Evolutionary conservation across 2,113 vertebrate species (phyloP).

Genomic region (Theristicus caerulescens): DNA sequence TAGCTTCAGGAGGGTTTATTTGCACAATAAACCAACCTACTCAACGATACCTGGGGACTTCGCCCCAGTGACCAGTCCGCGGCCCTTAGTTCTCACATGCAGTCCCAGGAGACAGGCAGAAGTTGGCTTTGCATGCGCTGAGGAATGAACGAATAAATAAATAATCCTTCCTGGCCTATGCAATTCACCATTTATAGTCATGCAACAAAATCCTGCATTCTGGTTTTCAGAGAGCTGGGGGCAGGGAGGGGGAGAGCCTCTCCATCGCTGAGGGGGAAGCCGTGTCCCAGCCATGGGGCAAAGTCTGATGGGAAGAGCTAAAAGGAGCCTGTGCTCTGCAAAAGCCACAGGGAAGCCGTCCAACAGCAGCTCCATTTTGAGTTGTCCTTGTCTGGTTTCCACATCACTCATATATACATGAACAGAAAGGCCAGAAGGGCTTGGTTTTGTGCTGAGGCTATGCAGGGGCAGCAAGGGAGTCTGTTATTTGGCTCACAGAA

Average conservation of each 20-base stretch:
- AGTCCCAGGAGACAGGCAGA: not conserved
- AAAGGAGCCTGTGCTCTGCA: not conserved
- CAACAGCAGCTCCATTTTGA: not conserved
- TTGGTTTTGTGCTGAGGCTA: not conserved
- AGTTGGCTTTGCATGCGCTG: not conserved
- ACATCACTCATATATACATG: not conserved
- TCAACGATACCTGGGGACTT: not conserved
- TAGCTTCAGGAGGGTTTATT: not conserved
- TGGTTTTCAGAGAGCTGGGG: not conserved
- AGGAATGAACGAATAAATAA: constrained; percentile 37
- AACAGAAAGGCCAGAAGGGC: not conserved
- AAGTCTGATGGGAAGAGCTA: not conserved
- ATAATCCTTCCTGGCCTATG: not conserved
- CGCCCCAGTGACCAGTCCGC: not conserved
- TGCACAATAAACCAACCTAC: not conserved
- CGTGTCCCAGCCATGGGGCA: not conserved
- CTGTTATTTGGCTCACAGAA: not conserved
- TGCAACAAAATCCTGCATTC: not conserved
- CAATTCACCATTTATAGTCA: constrained; percentile 34
- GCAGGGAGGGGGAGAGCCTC: not conserved
- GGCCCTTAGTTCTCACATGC: not conserved
- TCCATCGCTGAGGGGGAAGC: not conserved
- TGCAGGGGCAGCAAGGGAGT: not conserved
- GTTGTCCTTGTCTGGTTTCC: not conserved
- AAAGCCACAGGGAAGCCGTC: not conserved